A percentile compares a stretch with the other conserved stretches of the same genome.
Evolutionary conservation across 2,797 vertebrate genomes (phyloP).

Genomic region (Darevskia mixta): DNA sequence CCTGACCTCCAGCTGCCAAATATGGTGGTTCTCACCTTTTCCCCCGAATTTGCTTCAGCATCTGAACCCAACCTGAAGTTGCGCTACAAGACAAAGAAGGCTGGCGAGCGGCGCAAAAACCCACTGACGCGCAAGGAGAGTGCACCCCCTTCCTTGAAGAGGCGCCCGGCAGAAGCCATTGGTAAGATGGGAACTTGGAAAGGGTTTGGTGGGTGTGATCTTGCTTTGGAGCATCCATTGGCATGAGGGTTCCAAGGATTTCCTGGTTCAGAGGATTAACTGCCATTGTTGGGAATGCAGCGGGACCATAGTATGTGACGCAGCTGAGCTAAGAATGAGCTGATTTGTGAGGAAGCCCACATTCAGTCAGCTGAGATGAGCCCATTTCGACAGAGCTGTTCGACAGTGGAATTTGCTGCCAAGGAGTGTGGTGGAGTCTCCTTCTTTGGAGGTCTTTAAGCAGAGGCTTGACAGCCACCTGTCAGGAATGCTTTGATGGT

Average conservation of each 20-base stretch:
- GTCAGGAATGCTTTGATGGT: too few relatives aligned
- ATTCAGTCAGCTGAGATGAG: background rate
- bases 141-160: constrained; percentile 85
- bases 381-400: background rate
- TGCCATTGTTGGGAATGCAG: background rate
- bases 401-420: too few relatives aligned
- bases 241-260: background rate
- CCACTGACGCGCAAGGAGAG: constrained; percentile 89
- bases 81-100: constrained; percentile 90
- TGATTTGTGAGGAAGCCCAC: background rate
- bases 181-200: constrained; percentile 76
- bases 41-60: constrained; percentile 69
- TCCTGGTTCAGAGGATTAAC: background rate
- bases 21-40: background rate
- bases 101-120: constrained; percentile 86
- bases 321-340: background rate
- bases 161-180: constrained; percentile 83
- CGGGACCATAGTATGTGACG: background rate
- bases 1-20: background rate
- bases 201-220: background rate
- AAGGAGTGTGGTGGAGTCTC: too few relatives aligned
- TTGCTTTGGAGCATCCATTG: background rate
- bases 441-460: too few relatives aligned
- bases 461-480: too few relatives aligned
- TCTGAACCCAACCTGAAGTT: constrained; percentile 93